Evolutionary conservation across 2,113 vertebrate genomes (phyloP), one percentile per base, ranked within the genome.

Genomic region (Passer domesticus): DNA sequence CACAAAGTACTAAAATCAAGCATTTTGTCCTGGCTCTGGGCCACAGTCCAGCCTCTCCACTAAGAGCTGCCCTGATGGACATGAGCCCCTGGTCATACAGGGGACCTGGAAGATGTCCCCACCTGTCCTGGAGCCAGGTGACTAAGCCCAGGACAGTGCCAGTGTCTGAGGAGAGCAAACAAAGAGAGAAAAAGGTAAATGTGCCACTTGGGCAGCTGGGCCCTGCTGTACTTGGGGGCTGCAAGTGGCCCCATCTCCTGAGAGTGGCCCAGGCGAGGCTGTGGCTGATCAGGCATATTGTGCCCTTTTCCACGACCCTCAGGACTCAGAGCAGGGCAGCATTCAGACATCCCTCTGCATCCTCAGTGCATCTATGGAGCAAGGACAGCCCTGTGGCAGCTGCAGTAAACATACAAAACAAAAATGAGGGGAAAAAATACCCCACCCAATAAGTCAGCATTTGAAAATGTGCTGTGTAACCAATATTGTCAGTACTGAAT

Each of bases 221-320:
- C 39, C 53, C 15, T 17, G 17, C 30, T 4, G 1, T 10, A 16
- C 13, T 19, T 1, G 0, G 27, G 33, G 41, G 19, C 31, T 85
- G 67, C 25, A 49, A 13, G 17, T 8, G 44, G 15, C 46, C 70
- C 12, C 31, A 60, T 2, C 3, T 23, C 20, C 30, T 16, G 22
- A 69, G 18, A 16, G 10, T 62, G 43, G 31, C 23, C 37, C 69
- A 37, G 27, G 15, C 24, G 44, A 77, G n/a, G 41, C 46, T 58
- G 31, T 28, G 55, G 4, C 27, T 66, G 22, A 14, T 14, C 1
- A 2, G 52, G 30, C n/a, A 33, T 3, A 24, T 37, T 37, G 35
- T 53, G n/a, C 13, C 35, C 41, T 27, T n/a, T 76, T 69, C 63
- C 69, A 83, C 19, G 8, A 41, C 44, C 8, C 20, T 22, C 37